These are phyloP conservation scores for Sebastes elongatus DNA, from an alignment of 2,797 vertebrate species.

Conservation along the genomic window DNA sequence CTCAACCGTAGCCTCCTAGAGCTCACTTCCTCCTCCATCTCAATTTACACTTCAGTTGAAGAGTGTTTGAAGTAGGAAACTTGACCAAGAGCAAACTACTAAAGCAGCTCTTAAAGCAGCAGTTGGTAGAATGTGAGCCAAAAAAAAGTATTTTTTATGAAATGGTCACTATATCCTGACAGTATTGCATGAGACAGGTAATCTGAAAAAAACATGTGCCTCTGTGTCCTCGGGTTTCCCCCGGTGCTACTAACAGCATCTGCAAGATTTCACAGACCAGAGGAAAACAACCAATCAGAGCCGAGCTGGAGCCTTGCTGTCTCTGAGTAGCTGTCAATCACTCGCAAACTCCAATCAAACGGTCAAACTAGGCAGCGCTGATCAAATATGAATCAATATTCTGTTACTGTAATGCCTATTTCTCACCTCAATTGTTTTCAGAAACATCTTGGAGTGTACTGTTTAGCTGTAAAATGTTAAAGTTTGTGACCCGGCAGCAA, in stretches of 20 bases:
- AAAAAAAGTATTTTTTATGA: too few species aligned
- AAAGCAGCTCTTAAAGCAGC: not conserved
- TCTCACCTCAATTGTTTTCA: too few species aligned
- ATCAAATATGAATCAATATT: too few species aligned
- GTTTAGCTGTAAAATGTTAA: too few species aligned
- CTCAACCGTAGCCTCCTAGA: constrained; percentile 10
- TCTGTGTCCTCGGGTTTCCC: not conserved
- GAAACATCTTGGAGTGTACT: too few species aligned
- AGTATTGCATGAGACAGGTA: not conserved
- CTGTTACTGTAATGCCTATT: too few species aligned
- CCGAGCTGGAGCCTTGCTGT: too few species aligned
- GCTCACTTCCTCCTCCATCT: constrained; percentile 35
- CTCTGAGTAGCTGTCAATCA: too few species aligned
- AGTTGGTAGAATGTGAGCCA: too few species aligned
- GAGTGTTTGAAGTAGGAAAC: constrained; percentile 27
- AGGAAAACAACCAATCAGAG: not conserved
- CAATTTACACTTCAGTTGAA: constrained; percentile 32
- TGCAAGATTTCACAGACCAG: not conserved
- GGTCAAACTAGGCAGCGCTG: too few species aligned
- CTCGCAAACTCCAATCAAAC: too few species aligned
- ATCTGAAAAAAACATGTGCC: not conserved
- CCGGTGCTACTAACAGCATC: rapidly evolving
- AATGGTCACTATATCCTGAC: not conserved
- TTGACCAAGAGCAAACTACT: constrained; percentile 2
- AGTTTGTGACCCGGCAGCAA: too few species aligned